Percentiles rank a stretch among this genome's conserved stretches.
These are phyloP conservation scores for Heteractis magnifica DNA, from an alignment of 92 coral and sea anemone genomes.

Conservation along the genomic window DNA sequence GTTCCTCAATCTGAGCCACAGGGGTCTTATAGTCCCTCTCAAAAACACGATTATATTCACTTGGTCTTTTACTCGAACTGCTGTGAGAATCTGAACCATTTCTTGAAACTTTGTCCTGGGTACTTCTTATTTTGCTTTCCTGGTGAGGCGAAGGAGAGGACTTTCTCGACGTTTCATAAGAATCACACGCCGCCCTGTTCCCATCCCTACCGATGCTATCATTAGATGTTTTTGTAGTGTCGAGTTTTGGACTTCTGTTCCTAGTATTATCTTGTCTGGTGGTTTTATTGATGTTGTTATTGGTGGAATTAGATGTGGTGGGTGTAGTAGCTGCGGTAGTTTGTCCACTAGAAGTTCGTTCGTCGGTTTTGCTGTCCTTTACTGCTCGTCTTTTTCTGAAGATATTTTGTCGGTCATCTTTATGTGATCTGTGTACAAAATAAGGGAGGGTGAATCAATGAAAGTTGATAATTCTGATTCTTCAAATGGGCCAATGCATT, in stretches of 20 bases:
- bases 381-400: constrained; percentile 58
- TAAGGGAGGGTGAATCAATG: background rate
- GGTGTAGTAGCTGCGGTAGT: constrained; percentile 26
- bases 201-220: constrained; percentile 10
- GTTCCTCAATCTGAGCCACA: constrained; percentile 36
- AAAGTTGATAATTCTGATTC: background rate
- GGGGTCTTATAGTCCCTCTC: constrained; percentile 37
- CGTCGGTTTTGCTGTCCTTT: constrained; percentile 47
- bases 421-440: constrained; percentile 37
- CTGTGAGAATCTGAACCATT: constrained; percentile 6
- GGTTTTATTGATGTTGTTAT: constrained; percentile 34
- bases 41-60: constrained; percentile 26
- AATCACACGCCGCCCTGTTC: background rate
- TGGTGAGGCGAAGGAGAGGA: constrained; percentile 27
- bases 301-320: constrained; percentile 57
- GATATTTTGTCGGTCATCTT: constrained; percentile 54
- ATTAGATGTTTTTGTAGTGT: constrained; percentile 4
- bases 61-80: constrained; percentile 32
- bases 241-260: constrained; percentile 33
- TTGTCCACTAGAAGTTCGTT: constrained; percentile 23
- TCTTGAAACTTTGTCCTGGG: constrained; percentile 42
- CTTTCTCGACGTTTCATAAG: constrained; percentile 37
- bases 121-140: constrained; percentile 39
- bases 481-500: background rate
- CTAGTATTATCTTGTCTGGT: constrained; percentile 20